Conservation (phyloP, 2,797 vertebrate species). For the Aselliscus stoliczkanus region DNA sequence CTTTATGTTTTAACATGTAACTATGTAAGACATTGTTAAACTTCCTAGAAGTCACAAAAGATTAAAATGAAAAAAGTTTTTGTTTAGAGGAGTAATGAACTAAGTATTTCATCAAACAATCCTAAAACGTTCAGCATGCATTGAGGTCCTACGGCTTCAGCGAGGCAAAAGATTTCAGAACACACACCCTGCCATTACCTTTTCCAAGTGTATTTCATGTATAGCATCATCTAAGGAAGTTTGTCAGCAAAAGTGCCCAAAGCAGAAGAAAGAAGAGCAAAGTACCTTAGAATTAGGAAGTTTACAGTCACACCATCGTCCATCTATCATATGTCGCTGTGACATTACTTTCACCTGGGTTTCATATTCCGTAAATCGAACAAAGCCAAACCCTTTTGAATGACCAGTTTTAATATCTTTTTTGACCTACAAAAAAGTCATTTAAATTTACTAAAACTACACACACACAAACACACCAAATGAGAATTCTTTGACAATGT, state of each 20-base stretch:
- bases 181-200: not conserved
- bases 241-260: not conserved
- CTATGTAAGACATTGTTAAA: not conserved
- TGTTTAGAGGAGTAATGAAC: not conserved
- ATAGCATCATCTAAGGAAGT: not conserved
- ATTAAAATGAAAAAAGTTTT: not conserved
- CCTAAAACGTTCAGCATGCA: constrained; percentile 13
- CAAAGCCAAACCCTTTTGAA: constrained; percentile 98
- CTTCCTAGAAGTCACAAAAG: not conserved
- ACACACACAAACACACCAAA: not conserved
- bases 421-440: constrained; percentile 87
- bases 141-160: not conserved
- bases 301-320: constrained; percentile 99
- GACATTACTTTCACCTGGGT: constrained; percentile 98
- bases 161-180: not conserved
- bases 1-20: not conserved
- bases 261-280: not conserved
- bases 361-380: constrained; percentile 98
- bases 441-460: constrained; percentile 1
- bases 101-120: constrained; percentile 13
- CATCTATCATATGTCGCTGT: constrained; percentile 99
- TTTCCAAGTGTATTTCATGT: not conserved
- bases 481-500: not conserved
- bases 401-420: constrained; percentile 97
- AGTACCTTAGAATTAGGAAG: constrained; percentile 98